phyloP scores from a whole-genome alignment of 2,113 vertebrate genomes.

The Dipodomys ordii region DNA sequence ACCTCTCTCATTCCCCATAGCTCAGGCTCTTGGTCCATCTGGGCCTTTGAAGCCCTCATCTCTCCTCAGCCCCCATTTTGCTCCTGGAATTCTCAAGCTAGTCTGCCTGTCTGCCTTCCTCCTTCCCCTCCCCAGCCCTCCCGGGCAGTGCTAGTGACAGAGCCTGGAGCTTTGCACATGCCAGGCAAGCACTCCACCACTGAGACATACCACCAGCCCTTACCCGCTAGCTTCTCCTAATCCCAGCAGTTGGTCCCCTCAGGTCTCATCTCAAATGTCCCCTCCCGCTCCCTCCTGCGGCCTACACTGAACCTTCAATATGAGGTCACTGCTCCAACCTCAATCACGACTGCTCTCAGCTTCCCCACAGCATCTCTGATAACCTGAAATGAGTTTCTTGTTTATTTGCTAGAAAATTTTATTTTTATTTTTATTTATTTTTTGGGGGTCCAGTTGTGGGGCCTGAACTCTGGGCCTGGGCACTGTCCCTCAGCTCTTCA shows the following conservation, averaged over 20 bases:
- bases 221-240: neutral
- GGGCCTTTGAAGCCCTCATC: neutral
- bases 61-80: neutral
- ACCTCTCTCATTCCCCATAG: neutral
- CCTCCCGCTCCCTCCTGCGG: neutral
- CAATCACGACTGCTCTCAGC: neutral
- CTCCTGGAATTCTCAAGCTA: neutral
- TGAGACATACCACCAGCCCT: neutral
- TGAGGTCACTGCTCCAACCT: neutral
- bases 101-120: too few species aligned
- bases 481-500: too few species aligned
- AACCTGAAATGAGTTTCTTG: neutral
- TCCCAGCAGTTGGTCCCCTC: conserved; percentile 3
- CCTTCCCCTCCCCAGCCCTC: neutral
- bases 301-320: neutral
- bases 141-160: neutral
- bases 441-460: too few species aligned
- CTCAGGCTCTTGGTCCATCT: neutral
- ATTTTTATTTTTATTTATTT: too few species aligned
- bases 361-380: neutral
- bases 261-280: conserved; percentile 3
- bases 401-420: neutral
- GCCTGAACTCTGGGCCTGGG: too few species aligned
- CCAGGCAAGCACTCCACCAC: neutral
- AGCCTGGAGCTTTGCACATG: neutral